Conservation (phyloP, 2,113 vertebrate species). For the Colistium nudipinnis region DNA sequence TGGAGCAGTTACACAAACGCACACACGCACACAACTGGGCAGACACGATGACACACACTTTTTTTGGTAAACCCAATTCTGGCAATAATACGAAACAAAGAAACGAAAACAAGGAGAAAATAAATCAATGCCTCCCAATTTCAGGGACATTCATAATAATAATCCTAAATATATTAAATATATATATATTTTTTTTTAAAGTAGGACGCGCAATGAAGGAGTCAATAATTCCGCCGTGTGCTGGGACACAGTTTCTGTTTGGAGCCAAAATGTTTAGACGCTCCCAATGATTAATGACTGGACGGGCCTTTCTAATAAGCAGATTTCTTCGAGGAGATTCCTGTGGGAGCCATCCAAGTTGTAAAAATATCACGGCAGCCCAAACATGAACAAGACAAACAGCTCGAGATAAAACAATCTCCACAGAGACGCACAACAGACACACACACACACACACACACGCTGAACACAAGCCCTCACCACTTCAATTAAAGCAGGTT, state of each 20-base stretch:
- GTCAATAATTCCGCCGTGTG: neutral
- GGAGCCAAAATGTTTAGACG: slow-evolving; percentile 10
- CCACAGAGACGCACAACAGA: neutral
- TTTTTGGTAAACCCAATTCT: neutral
- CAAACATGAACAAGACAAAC: neutral
- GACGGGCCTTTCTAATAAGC: neutral
- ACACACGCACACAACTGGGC: no score
- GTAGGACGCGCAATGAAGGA: neutral
- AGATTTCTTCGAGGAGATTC: neutral
- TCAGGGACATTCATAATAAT: no score
- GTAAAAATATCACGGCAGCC: neutral
- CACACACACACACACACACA: no score
- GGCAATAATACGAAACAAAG: neutral
- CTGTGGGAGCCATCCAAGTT: neutral
- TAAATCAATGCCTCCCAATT: no score
- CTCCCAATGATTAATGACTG: neutral
- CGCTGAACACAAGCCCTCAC: no score
- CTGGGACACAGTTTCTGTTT: neutral
- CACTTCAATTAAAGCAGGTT: no score
- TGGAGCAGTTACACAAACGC: no score
- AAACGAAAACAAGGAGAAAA: neutral
- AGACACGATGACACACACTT: no score
- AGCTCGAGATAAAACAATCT: neutral
- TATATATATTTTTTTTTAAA: no score
- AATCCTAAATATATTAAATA: no score